These are phyloP conservation scores for Aplochiton taeniatus DNA, from an alignment of 2,797 vertebrate species.

Conservation along the genomic window DNA sequence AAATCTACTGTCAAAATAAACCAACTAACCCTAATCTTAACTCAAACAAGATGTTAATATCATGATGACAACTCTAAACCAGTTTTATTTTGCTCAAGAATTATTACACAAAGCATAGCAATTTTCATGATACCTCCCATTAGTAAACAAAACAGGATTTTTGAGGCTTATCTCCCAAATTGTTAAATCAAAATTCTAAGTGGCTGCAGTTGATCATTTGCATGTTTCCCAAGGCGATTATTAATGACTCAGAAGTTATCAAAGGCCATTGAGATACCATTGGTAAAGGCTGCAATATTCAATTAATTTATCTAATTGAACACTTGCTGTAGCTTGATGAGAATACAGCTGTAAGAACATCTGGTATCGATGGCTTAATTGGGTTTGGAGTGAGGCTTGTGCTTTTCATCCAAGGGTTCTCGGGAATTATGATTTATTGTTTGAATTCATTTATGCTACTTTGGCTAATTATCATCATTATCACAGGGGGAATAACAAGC, in stretches of 20 bases:
- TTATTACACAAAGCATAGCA: too few relatives aligned
- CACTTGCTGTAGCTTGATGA: conserved; percentile 56
- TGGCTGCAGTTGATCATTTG: conserved; percentile 13
- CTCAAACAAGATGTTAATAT: too few relatives aligned
- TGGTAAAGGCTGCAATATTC: conserved; percentile 56
- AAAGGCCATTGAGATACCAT: conserved; percentile 45
- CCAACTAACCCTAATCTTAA: too few relatives aligned
- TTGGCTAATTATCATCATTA: conserved; percentile 59
- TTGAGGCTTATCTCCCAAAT: too few relatives aligned
- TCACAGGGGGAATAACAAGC: conserved; percentile 41
- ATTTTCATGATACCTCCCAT: too few relatives aligned
- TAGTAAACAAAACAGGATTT: too few relatives aligned
- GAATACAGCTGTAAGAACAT: conserved; percentile 72
- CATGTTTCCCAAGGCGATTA: conserved; percentile 18
- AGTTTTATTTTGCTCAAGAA: too few relatives aligned
- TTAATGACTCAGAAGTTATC: conserved; percentile 35
- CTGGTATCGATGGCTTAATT: conserved; percentile 63
- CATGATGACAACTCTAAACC: too few relatives aligned
- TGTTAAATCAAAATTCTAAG: too few relatives aligned
- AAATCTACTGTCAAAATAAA: too few relatives aligned
- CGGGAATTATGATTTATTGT: conserved; percentile 67
- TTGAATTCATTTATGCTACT: conserved; percentile 63
- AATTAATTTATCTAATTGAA: conserved; percentile 66
- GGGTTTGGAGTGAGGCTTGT: conserved; percentile 58
- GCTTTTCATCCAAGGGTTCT: conserved; percentile 55